These are phyloP conservation scores for Napeogenes sylphis DNA, from an alignment of 2,888 invertebrate genomes.

Conservation along the genomic window DNA sequence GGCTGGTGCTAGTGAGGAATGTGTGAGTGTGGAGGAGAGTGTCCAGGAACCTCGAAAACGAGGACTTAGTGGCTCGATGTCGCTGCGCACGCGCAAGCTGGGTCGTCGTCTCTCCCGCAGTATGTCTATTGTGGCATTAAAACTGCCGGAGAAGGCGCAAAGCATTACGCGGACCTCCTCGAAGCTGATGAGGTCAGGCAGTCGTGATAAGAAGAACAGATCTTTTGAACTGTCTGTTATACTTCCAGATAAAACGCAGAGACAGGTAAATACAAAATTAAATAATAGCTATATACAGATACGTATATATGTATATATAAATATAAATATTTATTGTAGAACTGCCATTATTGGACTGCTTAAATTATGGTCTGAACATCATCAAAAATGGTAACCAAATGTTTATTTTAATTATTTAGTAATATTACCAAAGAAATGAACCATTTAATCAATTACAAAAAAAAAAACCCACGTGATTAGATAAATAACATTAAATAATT, in stretches of 20 bases:
- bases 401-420: too few species aligned
- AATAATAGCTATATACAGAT: neutral
- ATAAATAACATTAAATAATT: neutral
- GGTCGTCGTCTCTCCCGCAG: conserved; percentile 75
- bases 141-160: conserved; percentile 78
- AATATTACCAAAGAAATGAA: neutral
- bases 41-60: conserved; percentile 53
- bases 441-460: neutral
- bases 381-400: too few species aligned
- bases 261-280: conserved; percentile 67
- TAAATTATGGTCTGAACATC: too few species aligned
- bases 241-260: conserved; percentile 81
- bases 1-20: conserved; percentile 68
- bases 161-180: conserved; percentile 79
- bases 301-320: too few species aligned
- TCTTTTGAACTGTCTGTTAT: conserved; percentile 80
- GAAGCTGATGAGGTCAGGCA: conserved; percentile 76
- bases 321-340: too few species aligned
- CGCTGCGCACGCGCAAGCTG: conserved; percentile 68
- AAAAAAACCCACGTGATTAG: neutral
- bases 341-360: too few species aligned
- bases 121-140: conserved; percentile 75
- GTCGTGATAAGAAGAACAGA: conserved; percentile 77
- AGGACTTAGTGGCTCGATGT: conserved; percentile 71
- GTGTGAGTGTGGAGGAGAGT: conserved; percentile 52